Conservation (phyloP, 92 coral and sea anemone genomes). For the Porites cylindrica region DNA sequence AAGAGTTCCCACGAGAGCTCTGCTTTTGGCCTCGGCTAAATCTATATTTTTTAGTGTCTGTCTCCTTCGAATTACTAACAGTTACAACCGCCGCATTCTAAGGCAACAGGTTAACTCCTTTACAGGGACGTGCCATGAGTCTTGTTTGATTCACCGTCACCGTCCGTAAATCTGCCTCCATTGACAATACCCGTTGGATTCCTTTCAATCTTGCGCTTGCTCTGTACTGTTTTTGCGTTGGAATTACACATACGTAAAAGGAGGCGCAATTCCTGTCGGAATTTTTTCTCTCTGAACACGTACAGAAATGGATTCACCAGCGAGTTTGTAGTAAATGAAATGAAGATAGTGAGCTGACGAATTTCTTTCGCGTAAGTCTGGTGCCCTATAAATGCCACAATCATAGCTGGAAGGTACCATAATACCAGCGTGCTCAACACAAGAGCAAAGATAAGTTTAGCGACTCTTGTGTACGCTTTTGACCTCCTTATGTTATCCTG, state of each 20-base stretch:
- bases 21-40: no score
- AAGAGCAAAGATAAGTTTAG: constrained; percentile 39
- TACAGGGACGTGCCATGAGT: no score
- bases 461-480: constrained; percentile 15
- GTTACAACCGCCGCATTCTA: no score
- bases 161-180: neutral
- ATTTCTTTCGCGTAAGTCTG: neutral
- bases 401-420: constrained; percentile 47
- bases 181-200: neutral
- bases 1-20: no score
- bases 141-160: neutral
- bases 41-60: no score
- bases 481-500: constrained; percentile 10
- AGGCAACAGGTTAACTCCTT: no score
- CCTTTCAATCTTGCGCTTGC: neutral
- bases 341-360: neutral
- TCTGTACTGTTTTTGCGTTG: neutral
- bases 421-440: constrained; percentile 37
- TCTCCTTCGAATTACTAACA: no score
- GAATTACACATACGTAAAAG: neutral
- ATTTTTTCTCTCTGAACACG: constrained; percentile 33
- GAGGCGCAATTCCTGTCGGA: neutral
- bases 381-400: constrained; percentile 16
- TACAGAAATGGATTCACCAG: constrained; percentile 43
- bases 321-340: constrained; percentile 31